Evolutionary conservation across 2,888 invertebrate genomes (phyloP), one percentile per base, ranked within the genome.

Genomic region (Cordilura impudica): DNA sequence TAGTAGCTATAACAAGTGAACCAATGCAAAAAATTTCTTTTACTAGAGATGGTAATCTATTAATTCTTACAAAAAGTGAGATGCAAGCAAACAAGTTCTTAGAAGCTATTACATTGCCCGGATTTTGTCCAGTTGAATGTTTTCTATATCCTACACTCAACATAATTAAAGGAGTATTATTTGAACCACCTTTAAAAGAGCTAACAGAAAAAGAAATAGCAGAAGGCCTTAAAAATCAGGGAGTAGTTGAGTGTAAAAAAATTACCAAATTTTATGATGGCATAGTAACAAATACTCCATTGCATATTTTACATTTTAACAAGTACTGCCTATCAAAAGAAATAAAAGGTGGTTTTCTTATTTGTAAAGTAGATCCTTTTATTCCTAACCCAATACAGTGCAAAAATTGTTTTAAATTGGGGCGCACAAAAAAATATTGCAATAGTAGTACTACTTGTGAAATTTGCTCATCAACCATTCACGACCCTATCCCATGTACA

Each of bases 351-450:
- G 31, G 31, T 3, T 61, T 61, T n/a, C 19, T 47, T 2, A 47
- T 58, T 6, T 66, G 58, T 12, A 63, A 70, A 18, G 39, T 78
- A 10, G 39, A 66, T 31, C 51, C 73, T n/a, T 73, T 58, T 23
- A 69, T 78, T 39, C 78, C 78, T 0, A 35, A 10, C 16, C 78
- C 78, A 1, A 69, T 73, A 16, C 53, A n/a, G n/a, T n/a, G n/a
- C n/a, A n/a, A n/a, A n/a, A n/a, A n/a, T n/a, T n/a, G n/a, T n/a
- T n/a, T n/a, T n/a, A n/a, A n/a, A 61, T 31, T 67, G 2, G 78
- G 78, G 0, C 72, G 67, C 10, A 78, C 67, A 31, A 3, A 26
- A 26, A 26, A 26, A 26, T 26, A 26, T 26, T 26, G 26, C 6
- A 26, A 26, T 26, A 6, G 26, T 26, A 26, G 26, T 26, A 26